Conservation (phyloP, 1,140 invertebrate genomes). For the Anastrepha ludens region DNA sequence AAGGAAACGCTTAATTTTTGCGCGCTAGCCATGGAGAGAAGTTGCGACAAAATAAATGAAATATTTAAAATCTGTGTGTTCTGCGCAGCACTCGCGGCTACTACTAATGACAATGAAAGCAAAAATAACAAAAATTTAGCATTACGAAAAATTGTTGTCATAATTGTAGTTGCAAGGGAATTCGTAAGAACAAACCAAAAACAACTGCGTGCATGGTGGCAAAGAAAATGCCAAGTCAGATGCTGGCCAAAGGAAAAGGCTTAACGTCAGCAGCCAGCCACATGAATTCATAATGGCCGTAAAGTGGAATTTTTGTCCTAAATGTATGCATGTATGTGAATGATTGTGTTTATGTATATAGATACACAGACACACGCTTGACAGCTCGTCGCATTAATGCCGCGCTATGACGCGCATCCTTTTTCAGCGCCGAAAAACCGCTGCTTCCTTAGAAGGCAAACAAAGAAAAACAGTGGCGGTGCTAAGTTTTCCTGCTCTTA, state of each 20-base stretch:
- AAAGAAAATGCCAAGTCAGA: background rate
- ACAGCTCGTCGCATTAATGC: background rate
- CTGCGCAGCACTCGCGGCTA: background rate
- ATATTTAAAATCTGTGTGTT: constrained; percentile 42
- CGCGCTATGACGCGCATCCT: background rate
- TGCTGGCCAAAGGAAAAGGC: constrained; percentile 54
- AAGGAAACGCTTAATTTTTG: background rate
- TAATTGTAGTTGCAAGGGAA: background rate
- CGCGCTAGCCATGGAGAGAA: no score
- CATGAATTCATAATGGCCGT: constrained; percentile 61
- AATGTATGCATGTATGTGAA: background rate
- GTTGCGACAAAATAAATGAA: background rate
- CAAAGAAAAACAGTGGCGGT: background rate
- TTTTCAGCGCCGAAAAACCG: background rate
- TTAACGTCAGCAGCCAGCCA: constrained; percentile 54
- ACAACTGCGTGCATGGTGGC: background rate
- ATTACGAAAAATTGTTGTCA: constrained; percentile 45
- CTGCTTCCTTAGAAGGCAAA: background rate
- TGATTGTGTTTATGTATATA: no score
- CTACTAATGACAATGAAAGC: background rate
- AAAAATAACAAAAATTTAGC: background rate
- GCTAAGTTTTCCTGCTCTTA: background rate
- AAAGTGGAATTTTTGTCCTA: background rate
- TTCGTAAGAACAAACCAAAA: background rate
- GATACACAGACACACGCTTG: background rate